A percentile compares a stretch with the other conserved stretches of the same genome.
Evolutionary conservation across 2,113 vertebrate genomes (phyloP).

Genomic region (Zosterops borbonicus): DNA sequence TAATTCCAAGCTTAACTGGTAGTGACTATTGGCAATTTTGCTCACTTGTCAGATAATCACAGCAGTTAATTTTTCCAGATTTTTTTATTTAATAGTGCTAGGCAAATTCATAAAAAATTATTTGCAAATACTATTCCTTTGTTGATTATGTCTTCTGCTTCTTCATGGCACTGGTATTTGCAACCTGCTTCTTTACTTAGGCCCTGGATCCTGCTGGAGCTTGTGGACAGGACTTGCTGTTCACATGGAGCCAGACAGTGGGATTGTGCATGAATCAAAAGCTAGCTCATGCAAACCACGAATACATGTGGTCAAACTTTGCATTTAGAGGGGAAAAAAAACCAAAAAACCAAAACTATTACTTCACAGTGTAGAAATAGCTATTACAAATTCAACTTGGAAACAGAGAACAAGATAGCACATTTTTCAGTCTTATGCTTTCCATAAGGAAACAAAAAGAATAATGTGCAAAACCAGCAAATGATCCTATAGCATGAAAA

Average conservation of each 20-base stretch:
- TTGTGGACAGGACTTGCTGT: neutral
- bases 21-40: slow-evolving; percentile 38
- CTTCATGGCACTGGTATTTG: slow-evolving; percentile 3
- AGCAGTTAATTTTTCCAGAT: slow-evolving; percentile 57
- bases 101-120: neutral
- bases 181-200: neutral
- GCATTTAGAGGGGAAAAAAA: neutral
- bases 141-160: neutral
- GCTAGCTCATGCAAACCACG: neutral
- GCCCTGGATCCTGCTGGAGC: neutral
- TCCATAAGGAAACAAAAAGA: slow-evolving; percentile 34
- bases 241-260: neutral
- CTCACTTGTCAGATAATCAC: slow-evolving; percentile 27
- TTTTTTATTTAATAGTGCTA: slow-evolving; percentile 5
- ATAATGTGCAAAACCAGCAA: slow-evolving; percentile 2
- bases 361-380: neutral
- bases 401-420: slow-evolving; percentile 17
- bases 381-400: slow-evolving; percentile 9
- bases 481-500: neutral
- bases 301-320: neutral
- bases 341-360: neutral
- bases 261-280: neutral
- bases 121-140: slow-evolving; percentile 26
- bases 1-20: slow-evolving; percentile 39
- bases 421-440: slow-evolving; percentile 17